These are phyloP conservation scores for Thysanoteuthis rhombus DNA, from an alignment of 2,888 invertebrate species.

Conservation along the genomic window DNA sequence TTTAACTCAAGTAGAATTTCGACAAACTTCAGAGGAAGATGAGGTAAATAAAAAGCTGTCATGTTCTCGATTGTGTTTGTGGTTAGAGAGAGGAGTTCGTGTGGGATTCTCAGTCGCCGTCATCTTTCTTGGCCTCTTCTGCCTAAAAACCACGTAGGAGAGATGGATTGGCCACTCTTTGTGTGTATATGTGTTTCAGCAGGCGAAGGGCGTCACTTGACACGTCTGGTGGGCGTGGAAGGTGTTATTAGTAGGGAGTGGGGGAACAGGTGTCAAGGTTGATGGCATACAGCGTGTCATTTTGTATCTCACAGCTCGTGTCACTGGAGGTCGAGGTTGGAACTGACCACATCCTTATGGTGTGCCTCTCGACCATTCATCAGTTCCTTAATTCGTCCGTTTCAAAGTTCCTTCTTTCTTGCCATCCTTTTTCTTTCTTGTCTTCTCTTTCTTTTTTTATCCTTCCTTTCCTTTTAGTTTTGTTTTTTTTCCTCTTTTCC, in stretches of 20 bases:
- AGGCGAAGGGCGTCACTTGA: not conserved
- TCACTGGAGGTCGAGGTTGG: not conserved
- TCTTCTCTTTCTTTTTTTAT: not conserved
- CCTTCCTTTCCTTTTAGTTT: not conserved
- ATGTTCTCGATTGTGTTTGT: not conserved
- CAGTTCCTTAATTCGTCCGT: not conserved
- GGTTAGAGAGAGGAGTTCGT: not conserved
- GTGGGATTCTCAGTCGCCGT: not conserved
- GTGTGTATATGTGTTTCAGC: not conserved
- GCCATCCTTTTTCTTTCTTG: not conserved
- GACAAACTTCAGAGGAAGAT: not conserved
- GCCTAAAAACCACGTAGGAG: not conserved
- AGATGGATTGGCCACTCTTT: not conserved
- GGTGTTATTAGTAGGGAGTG: not conserved
- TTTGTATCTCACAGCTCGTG: not conserved
- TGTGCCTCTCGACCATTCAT: not conserved
- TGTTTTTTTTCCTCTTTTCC: not conserved
- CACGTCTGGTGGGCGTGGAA: conserved; percentile 12
- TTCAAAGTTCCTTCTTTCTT: not conserved
- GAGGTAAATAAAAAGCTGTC: not conserved
- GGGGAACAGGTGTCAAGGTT: not conserved
- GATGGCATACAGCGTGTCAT: not conserved
- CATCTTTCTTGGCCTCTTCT: not conserved
- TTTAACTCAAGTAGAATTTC: not conserved
- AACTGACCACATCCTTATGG: not conserved